phyloP scores from a whole-genome alignment of 2,797 vertebrate species.

The Ctenopoma multispine region DNA sequence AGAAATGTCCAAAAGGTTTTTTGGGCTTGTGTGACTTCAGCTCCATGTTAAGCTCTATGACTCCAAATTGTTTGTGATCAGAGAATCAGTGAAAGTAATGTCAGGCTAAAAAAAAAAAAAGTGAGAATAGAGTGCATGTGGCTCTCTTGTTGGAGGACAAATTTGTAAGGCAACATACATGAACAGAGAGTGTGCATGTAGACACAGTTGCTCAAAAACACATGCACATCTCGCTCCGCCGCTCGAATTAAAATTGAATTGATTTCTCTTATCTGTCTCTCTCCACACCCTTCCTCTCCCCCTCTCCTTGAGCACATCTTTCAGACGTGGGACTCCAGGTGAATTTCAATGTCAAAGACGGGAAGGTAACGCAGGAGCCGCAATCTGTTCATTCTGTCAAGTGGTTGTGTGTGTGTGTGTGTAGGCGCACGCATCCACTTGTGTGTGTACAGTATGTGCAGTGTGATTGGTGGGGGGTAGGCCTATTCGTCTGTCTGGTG shows the following conservation, averaged over 20 bases:
- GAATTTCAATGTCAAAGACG: conserved; percentile 78
- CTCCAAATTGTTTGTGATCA: conserved; percentile 28
- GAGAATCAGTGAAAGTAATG: conserved; percentile 23
- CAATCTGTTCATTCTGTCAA: conserved; percentile 75
- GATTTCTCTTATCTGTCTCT: conserved; percentile 69
- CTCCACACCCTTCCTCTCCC: conserved; percentile 36
- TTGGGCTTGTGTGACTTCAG: conserved; percentile 25
- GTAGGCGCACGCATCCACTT: conserved; percentile 22
- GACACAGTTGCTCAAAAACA: conserved; percentile 20
- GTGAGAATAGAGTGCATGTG: conserved; percentile 32
- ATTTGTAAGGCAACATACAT: conserved; percentile 41
- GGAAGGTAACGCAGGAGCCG: conserved; percentile 58
- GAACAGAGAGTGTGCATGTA: conserved; percentile 18
- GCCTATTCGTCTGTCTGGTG: conserved; percentile 82
- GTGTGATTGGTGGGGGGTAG: conserved; percentile 65
- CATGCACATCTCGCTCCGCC: conserved; percentile 12
- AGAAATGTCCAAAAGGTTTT: conserved; percentile 30
- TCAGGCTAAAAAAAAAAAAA: conserved; percentile 9
- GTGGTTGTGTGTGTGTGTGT: conserved; percentile 35
- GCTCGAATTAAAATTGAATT: conserved; percentile 68
- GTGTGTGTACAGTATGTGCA: conserved; percentile 57
- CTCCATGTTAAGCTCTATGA: conserved; percentile 36
- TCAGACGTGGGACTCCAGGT: conserved; percentile 69
- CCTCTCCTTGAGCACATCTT: conserved; percentile 45
- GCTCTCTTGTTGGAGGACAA: conserved; percentile 20